Percentiles rank a stretch among this genome's conserved stretches.
phyloP scores from a whole-genome alignment of 2,113 vertebrate species.

The Phylloscopus trochilus region DNA sequence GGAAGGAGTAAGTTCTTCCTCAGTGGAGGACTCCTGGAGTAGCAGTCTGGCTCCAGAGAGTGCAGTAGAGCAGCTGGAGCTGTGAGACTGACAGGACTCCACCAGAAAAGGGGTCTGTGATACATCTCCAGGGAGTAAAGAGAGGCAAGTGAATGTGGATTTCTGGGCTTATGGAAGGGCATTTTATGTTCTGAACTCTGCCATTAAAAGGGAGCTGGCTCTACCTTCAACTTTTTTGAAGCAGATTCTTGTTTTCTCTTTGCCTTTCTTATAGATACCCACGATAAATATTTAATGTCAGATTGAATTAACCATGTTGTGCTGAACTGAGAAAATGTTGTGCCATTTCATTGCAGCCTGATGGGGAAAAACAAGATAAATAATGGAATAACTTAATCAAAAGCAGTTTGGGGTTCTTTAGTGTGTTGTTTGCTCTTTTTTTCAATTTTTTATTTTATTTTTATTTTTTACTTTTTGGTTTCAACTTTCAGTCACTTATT shows the following conservation, averaged over 20 bases:
- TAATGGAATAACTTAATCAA: constrained; percentile 45
- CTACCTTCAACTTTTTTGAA: neutral
- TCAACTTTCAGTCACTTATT: neutral
- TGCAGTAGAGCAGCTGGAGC: neutral
- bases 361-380: constrained; percentile 35
- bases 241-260: neutral
- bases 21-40: neutral
- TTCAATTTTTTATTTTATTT: neutral
- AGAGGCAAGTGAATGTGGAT: neutral
- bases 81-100: neutral
- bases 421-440: neutral
- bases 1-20: neutral
- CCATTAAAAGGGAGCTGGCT: neutral
- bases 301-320: constrained; percentile 24
- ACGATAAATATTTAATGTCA: constrained; percentile 47
- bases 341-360: neutral
- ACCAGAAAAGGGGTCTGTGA: neutral
- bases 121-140: neutral
- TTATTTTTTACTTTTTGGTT: neutral
- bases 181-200: neutral
- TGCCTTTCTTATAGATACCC: neutral
- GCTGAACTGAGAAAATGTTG: constrained; percentile 15
- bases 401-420: neutral
- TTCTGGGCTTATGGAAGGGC: neutral
- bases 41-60: neutral